Base-by-base conservation (phyloP, 1,140 invertebrate genomes). In the Meloidogyne exigua region DNA sequence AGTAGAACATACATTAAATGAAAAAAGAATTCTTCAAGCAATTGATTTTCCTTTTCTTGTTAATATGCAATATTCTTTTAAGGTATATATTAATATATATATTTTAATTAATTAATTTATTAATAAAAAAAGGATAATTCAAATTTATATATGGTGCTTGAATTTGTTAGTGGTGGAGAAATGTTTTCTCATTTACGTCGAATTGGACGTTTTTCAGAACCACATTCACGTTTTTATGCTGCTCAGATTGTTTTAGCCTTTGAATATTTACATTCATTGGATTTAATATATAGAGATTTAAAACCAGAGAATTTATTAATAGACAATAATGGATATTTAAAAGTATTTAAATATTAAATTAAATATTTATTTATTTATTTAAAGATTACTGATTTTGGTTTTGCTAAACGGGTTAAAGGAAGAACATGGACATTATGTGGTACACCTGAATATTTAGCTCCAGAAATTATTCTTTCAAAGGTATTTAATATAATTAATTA, bases 341-440 rank as follows among this genome's bases (percentile, higher is more conserved):
- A 99, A 91, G 96, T 92, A 57, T 32, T n/a, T 67, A 32, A 18
- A 67, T n/a, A 75, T 5, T 1, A 7, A 2, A 25, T 68, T 15
- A 3, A 32, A 32, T 3, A 13, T 32, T 18, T 15, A 26, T 7
- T 23, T 18, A 44, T 3, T 39, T 42, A 57, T 74, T 25, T 77
- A 44, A 36, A 91, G 90, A 91, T 98, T 72, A 99, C 96, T 80
- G 96, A 99, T 89, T 99, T 99, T 89, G 96, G 96, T 70, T 99
- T 99, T 89, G 96, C 96, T 67, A 99, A 99, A 89, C 91, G 94
- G 75, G 95, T 99, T 36, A 98, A 98, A 89, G 96, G 96, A 15
- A 92, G 96, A 88, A 99, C 96, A 89, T 99, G 96, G 96, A 99
- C 96, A 28, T 89, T 99, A n/a, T 99, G 96, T 90, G 96, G 96